Percentiles rank a stretch among this genome's conserved stretches.
These are phyloP conservation scores for Catonia carolina DNA, from an alignment of 2,888 invertebrate genomes.

Conservation along the genomic window DNA sequence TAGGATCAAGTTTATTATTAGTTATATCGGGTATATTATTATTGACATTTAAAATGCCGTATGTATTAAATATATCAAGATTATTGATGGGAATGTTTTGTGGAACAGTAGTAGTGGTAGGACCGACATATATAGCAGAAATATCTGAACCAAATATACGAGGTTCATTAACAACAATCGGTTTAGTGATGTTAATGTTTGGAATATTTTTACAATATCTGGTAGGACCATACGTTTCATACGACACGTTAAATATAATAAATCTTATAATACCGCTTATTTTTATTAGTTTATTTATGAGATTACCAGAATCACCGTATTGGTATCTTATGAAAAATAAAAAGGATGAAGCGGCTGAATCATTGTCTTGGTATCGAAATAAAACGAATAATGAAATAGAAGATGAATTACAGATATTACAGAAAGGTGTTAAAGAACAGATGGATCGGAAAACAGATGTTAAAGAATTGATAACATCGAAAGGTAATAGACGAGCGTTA, in stretches of 20 bases:
- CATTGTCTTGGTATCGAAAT: slow-evolving; percentile 25
- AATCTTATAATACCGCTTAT: slow-evolving; percentile 45
- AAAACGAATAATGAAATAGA: slow-evolving; percentile 48
- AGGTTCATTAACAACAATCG: slow-evolving; percentile 22
- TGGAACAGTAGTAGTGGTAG: slow-evolving; percentile 34
- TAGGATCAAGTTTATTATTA: slow-evolving; percentile 17
- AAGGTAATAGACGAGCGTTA: slow-evolving; percentile 29
- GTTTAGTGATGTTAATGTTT: slow-evolving; percentile 41
- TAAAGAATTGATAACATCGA: slow-evolving; percentile 28
- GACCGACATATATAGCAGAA: slow-evolving; percentile 35
- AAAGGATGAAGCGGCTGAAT: slow-evolving; percentile 43
- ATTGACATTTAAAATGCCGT: too few relatives aligned
- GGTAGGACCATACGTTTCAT: slow-evolving; percentile 43
- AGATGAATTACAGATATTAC: slow-evolving; percentile 33
- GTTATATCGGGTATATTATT: too few relatives aligned
- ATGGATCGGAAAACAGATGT: slow-evolving; percentile 28
- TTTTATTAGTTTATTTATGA: slow-evolving; percentile 46
- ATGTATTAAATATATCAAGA: slow-evolving; percentile 29
- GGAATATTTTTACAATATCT: slow-evolving; percentile 42
- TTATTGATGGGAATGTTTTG: slow-evolving; percentile 43
- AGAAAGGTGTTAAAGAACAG: slow-evolving; percentile 25
- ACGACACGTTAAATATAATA: slow-evolving; percentile 40
- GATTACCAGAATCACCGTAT: slow-evolving; percentile 57
- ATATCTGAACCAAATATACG: slow-evolving; percentile 22
- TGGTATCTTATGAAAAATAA: slow-evolving; percentile 50